Evolutionary conservation across 2,888 invertebrate genomes (phyloP), one percentile per base, ranked within the genome.

Genomic region (Ecdyonurus torrentis): DNA sequence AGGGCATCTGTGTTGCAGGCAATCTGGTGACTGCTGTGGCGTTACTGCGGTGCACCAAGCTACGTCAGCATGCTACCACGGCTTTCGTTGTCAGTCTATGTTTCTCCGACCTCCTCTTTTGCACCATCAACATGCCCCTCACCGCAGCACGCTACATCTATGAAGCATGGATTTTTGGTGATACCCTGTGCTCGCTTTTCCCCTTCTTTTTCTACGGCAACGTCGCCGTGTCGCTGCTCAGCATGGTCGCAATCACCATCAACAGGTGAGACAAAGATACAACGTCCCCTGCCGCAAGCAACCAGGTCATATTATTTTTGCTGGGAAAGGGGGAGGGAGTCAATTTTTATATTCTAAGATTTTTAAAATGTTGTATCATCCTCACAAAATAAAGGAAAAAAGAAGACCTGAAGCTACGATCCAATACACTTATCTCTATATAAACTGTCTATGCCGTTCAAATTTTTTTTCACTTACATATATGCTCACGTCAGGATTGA

Each of bases 121-220:
- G 90, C 74, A 80, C 84, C 65, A 82, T 92, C 69, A 91, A 90
- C 76, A 78, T 92, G 71, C 92, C 92, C 1, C 77, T 91, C 66
- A 91, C 91, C 0, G 91, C 91, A 22, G 84, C 86, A 69, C 81
- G 90, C 70, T 92, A 87, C 77, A 85, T 89, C 71, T 81, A 86
- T 73, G 84, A 90, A 77, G 79, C 82, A 64, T 92, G 92, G 92
- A 82, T 85, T 55, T 80, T 91, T 23, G 90, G 91, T 0, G 83
- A 83, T 22, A 79, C 81, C 1, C 78, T 91, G 50, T 92, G 91
- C 73, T 84, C 85, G 76, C 79, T 91, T 74, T 92, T 91, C 76
- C 91, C 91, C 0, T 85, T 92, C 68, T 83, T 92, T 68, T 91
- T 92, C 76, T 92, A 92, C 72, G 91, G 91, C 64, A 92, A 92